Evolutionary conservation across 2,888 invertebrate species (phyloP).

Genomic region (Drosophila picticornis): DNA sequence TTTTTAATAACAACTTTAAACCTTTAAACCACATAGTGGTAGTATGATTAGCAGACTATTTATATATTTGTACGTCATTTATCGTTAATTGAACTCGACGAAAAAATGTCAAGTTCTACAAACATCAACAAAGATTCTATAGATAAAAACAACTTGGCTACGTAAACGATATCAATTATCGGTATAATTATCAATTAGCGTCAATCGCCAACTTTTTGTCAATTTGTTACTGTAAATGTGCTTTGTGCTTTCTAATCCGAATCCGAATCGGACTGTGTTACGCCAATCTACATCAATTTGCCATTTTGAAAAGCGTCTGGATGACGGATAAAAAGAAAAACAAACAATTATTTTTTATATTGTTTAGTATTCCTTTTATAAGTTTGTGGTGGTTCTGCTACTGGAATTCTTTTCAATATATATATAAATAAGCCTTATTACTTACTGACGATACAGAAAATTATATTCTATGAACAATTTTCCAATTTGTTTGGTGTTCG

Average conservation of each 20-base stretch:
- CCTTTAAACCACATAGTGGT: neutral
- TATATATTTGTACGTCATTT: neutral
- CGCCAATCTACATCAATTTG: neutral
- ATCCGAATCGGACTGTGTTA: neutral
- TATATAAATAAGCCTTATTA: too few relatives aligned
- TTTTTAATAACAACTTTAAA: neutral
- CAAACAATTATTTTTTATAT: neutral
- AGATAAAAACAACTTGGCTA: neutral
- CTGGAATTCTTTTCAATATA: too few relatives aligned
- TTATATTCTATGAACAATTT: too few relatives aligned
- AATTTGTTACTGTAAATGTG: neutral
- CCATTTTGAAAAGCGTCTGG: neutral
- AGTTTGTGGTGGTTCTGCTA: too few relatives aligned
- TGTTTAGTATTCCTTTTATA: too few relatives aligned
- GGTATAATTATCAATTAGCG: neutral
- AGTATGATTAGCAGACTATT: neutral
- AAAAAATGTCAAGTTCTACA: neutral
- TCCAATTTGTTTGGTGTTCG: too few relatives aligned
- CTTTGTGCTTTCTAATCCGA: neutral
- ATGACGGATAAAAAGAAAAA: neutral
- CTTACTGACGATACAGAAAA: too few relatives aligned
- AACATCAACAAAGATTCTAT: neutral
- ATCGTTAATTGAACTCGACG: neutral
- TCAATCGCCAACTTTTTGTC: neutral
- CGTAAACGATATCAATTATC: neutral